Base-by-base conservation (phyloP, 53 echinoderm and acorn worm genomes). In the Luidia sarsii region DNA sequence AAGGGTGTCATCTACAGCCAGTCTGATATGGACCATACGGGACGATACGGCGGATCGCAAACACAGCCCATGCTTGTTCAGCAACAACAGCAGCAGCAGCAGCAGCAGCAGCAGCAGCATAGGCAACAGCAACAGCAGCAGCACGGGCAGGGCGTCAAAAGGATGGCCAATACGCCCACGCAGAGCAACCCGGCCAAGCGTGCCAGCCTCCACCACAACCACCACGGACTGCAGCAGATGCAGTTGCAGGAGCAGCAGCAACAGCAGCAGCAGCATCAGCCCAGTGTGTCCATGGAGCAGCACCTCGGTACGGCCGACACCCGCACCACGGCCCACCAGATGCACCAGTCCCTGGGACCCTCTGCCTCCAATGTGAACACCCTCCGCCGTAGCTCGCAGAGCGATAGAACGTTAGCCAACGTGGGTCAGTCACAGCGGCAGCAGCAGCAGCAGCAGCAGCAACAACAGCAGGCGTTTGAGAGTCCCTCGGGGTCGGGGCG, bases 181-280 rank as follows among this genome's bases (percentile, higher is more conserved):
- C 77, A 77, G 61, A 77, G 77, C 48, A 77, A 77, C 28, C 60
- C 77, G 15, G 60, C 77, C 45, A 77, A 77, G 61, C 77, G 77
- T 60, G 60, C 77, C 31, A 77, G 45, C 48, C 8, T 77, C 3
- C 77, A 59, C 28, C 77, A 41, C 2, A 77, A 77, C 29, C 77
- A 77, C 48, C 77, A 77, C n/a, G 60, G 48, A 29, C n/a, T 48
- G 0, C 22, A 43, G 13, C 45, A 77, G 46, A 77, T 77, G 61
- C 77, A 39, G 4, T 11, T 39, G n/a, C 77, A 39, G 25, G 77
- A 77, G 38, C 77, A 77, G 30, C 77, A 61, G 6, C 77, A 39
- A 1, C 11, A 27, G n/a, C 77, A 39, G 25, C 60, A 77, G 38
- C 77, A 77, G 30, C 77, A 61, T 2, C 77, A 60, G 34, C 25